Evolutionary conservation across 1,140 invertebrate genomes (phyloP).

Genomic region (Notospermus geniculatus): DNA sequence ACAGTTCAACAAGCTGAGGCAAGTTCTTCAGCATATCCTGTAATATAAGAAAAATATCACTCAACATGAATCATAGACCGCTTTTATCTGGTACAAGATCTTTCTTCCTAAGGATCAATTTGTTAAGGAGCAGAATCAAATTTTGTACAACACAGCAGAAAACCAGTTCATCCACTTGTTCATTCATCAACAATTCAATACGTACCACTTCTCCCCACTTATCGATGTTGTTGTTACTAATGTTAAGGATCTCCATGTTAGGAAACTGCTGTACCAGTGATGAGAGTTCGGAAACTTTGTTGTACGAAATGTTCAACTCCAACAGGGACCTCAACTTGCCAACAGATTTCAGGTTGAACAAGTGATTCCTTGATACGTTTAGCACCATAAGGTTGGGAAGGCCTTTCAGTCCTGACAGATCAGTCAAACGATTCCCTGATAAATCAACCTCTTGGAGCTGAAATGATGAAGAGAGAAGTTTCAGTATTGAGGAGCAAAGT

Average conservation of each 20-base stretch:
- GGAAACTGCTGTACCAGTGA: slow-evolving; percentile 22
- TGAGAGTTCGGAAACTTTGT: slow-evolving; percentile 27
- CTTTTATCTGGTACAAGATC: too few species aligned
- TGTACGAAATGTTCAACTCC: slow-evolving; percentile 31
- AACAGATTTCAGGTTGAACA: slow-evolving; percentile 34
- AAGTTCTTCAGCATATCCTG: slow-evolving; percentile 32
- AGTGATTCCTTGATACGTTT: slow-evolving; percentile 68
- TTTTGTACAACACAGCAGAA: too few species aligned
- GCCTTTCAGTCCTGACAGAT: slow-evolving; percentile 40
- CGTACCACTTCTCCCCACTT: slow-evolving; percentile 36
- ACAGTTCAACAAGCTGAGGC: slow-evolving; percentile 37
- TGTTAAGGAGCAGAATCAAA: background rate
- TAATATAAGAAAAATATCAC: slow-evolving; percentile 20
- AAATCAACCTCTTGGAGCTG: slow-evolving; percentile 44
- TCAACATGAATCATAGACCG: too few species aligned
- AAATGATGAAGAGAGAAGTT: slow-evolving; percentile 2
- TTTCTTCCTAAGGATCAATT: background rate
- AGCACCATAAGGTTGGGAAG: slow-evolving; percentile 58
- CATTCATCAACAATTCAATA: background rate
- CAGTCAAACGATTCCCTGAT: slow-evolving; percentile 41
- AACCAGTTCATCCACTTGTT: too few species aligned
- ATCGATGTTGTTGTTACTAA: slow-evolving; percentile 29
- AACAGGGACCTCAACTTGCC: slow-evolving; percentile 41
- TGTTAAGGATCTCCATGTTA: slow-evolving; percentile 29
- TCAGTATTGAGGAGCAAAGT: too few species aligned